These are phyloP conservation scores for Arge pagana DNA, from an alignment of 2,888 invertebrate species.

Conservation along the genomic window DNA sequence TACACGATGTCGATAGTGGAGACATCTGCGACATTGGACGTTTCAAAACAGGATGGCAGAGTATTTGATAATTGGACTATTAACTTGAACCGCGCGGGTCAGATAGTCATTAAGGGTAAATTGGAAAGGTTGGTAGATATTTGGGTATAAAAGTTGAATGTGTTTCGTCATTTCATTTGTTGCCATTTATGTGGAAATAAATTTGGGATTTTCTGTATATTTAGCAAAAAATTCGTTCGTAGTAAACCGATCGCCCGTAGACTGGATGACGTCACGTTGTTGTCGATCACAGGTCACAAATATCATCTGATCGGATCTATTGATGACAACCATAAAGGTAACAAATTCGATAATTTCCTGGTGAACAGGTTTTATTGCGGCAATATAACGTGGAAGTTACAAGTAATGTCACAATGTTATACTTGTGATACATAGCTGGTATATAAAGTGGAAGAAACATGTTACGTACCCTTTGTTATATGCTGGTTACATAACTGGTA, in stretches of 20 bases:
- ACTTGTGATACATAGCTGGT: too few relatives aligned
- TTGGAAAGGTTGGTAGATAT: conserved; percentile 36
- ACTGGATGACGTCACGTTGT: conserved; percentile 35
- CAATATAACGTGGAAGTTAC: too few relatives aligned
- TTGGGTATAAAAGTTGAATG: not conserved
- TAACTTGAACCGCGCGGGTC: conserved; percentile 37
- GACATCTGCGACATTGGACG: not conserved
- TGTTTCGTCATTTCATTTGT: not conserved
- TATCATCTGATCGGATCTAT: conserved; percentile 46
- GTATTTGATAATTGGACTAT: conserved; percentile 45
- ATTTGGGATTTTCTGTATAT: not conserved
- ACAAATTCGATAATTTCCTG: too few relatives aligned
- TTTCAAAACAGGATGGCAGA: conserved; percentile 14
- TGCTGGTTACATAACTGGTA: too few relatives aligned
- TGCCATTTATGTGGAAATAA: not conserved
- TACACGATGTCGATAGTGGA: too few relatives aligned
- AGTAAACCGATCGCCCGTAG: conserved; percentile 47
- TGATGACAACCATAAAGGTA: conserved; percentile 43
- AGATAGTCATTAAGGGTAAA: conserved; percentile 47
- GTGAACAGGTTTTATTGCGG: too few relatives aligned
- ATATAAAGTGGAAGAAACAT: too few relatives aligned
- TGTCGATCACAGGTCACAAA: conserved; percentile 42
- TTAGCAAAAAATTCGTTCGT: conserved; percentile 40
- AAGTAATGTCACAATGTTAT: too few relatives aligned
- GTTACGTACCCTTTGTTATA: too few relatives aligned